A percentile compares a stretch with the other conserved stretches of the same genome.
Evolutionary conservation across 1,140 invertebrate genomes (phyloP).

Genomic region (Macrosteles quadrilineatus): DNA sequence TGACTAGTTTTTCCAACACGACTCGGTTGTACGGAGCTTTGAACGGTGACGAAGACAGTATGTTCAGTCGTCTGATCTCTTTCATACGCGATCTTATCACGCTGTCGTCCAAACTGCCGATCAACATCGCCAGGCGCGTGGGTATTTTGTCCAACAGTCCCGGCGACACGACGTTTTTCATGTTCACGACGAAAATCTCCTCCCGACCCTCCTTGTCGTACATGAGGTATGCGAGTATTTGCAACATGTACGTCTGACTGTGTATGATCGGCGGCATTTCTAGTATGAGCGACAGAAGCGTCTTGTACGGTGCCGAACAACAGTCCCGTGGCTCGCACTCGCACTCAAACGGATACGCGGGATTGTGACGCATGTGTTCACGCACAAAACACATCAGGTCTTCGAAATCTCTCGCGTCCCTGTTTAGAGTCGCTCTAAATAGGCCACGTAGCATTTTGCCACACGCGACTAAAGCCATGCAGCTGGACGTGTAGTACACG

Average conservation of each 20-base stretch:
- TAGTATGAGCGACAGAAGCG: neutral
- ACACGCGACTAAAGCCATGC: neutral
- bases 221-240: neutral
- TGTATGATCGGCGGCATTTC: neutral
- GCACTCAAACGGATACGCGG: neutral
- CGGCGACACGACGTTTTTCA: neutral
- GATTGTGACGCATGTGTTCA: neutral
- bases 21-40: neutral
- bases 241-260: conserved; percentile 8
- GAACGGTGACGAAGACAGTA: too few species aligned
- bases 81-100: neutral
- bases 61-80: neutral
- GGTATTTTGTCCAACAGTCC: conserved; percentile 1
- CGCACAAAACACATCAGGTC: neutral
- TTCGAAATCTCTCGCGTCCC: neutral
- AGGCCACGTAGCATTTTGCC: neutral
- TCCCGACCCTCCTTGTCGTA: neutral
- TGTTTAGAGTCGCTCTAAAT: neutral
- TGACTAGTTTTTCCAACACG: neutral
- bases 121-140: neutral
- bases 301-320: neutral
- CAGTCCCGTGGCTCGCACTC: neutral
- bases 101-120: neutral
- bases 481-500: neutral
- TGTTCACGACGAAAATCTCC: neutral